phyloP scores from a whole-genome alignment of 2,888 invertebrate genomes.

The Endotricha flammealis region DNA sequence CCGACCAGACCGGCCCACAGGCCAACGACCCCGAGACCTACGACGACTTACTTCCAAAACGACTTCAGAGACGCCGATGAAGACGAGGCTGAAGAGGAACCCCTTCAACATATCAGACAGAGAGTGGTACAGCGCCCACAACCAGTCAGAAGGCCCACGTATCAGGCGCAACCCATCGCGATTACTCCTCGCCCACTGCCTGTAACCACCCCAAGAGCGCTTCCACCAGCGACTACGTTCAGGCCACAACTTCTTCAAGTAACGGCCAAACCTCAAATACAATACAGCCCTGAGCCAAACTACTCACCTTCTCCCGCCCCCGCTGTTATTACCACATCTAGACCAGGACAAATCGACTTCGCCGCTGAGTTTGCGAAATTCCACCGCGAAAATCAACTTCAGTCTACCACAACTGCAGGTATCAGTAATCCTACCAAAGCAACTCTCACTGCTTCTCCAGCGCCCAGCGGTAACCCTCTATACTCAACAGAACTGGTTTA shows the following conservation, averaged over 20 bases:
- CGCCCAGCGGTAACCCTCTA: conserved; percentile 79
- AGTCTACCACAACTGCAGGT: conserved; percentile 67
- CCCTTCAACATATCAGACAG: conserved; percentile 64
- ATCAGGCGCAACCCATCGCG: conserved; percentile 72
- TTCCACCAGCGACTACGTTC: conserved; percentile 82
- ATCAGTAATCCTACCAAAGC: conserved; percentile 55
- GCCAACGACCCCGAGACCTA: conserved; percentile 72
- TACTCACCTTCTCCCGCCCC: conserved; percentile 56
- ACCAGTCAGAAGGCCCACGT: conserved; percentile 56
- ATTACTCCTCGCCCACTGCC: conserved; percentile 80
- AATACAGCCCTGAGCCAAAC: conserved; percentile 65
- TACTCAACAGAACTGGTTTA: conserved; percentile 88
- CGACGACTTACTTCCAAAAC: conserved; percentile 85
- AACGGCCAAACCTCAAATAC: conserved; percentile 72
- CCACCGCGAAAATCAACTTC: conserved; percentile 81
- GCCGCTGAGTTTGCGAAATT: conserved; percentile 87
- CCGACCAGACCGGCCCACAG: conserved; percentile 64
- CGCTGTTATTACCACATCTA: conserved; percentile 44
- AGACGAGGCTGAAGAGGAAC: conserved; percentile 77
- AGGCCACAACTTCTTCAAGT: conserved; percentile 80
- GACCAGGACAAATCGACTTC: conserved; percentile 78
- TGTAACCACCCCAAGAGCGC: conserved; percentile 64
- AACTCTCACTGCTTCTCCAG: conserved; percentile 46
- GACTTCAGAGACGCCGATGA: conserved; percentile 82
- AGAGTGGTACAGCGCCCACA: conserved; percentile 67